Conservation (phyloP, 2,113 vertebrate genomes). For the Neogale vison region DNA sequence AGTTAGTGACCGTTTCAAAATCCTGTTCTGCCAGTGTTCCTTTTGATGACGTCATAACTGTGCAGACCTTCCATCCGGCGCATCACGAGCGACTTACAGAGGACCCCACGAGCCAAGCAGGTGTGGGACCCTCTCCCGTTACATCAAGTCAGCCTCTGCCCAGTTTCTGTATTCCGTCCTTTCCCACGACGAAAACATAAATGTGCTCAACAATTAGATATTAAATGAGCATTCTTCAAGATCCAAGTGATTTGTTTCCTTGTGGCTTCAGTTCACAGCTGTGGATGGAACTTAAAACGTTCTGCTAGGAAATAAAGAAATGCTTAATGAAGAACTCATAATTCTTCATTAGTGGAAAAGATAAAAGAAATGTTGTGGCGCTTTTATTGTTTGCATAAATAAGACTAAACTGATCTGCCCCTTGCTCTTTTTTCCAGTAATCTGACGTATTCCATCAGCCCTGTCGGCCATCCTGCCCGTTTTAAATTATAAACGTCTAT, state of each 20-base stretch:
- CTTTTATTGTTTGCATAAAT: background rate
- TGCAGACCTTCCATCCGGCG: background rate
- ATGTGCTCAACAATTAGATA: background rate
- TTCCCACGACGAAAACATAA: background rate
- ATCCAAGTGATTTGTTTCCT: background rate
- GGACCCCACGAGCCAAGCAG: background rate
- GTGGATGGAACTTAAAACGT: background rate
- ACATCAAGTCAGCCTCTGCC: background rate
- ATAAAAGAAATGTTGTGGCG: background rate
- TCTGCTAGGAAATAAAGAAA: background rate
- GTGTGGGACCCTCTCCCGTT: background rate
- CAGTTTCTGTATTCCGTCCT: background rate
- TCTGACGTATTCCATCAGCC: background rate
- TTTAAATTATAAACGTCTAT: background rate
- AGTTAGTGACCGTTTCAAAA: background rate
- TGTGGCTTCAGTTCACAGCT: background rate
- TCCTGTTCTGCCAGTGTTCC: background rate
- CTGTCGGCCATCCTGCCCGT: background rate
- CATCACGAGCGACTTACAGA: background rate
- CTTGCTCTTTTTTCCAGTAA: background rate
- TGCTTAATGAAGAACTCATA: background rate
- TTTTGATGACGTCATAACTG: background rate
- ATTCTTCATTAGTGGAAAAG: slow-evolving; percentile 10
- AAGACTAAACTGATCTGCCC: background rate
- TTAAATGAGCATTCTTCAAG: background rate